Base-by-base conservation (phyloP, 2,797 vertebrate genomes). In the Sciaenops ocellatus region DNA sequence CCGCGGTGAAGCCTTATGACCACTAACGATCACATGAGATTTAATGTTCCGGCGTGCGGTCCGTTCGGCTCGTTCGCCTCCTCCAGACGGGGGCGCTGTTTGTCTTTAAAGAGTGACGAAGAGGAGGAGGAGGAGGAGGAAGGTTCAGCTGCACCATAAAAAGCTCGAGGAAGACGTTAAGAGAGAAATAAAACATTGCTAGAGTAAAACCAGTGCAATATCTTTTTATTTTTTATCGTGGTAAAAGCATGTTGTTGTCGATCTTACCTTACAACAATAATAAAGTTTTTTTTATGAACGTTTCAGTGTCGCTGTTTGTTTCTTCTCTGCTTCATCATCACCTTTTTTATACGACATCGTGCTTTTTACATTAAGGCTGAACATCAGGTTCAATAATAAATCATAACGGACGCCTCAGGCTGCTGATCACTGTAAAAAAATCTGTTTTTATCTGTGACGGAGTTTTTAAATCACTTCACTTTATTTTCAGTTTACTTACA, bases 231-330 rank as follows among this genome's bases (percentile, higher is more conserved):
- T 95, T 94, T 85, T 91, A 87, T 93, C 93, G 95, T 96, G 95
- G 95, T 97, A 94, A 95, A 95, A 94, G 96, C 96, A 96, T 97
- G 96, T 96, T 87, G 95, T 95, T 95, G 95, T 97, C 94, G 90
- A 92, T 95, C 94, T 91, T 95, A 94, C 93, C 93, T 95, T 93
- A 92, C 92, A 90, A 93, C 88, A 90, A 92, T 95, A 97, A 97
- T 91, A 96, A 96, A 95, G 95, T 76, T 67, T 89, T 91, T 34
- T 94, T 90, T 94, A 89, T 85, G 83, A 78, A 91, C 34, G 5
- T 10, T 41, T 66, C 4, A 6, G 41, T 44, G 59, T 28, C n/a
- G n/a, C 54, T 56, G 18, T 28, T 50, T 46, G 3, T 11, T 44
- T 28, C 10, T 17, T 65, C 69, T 78, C 22, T 20, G 52, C 42